Base-by-base conservation (phyloP, 1,140 invertebrate genomes). In the Steinernema khuongi region DNA sequence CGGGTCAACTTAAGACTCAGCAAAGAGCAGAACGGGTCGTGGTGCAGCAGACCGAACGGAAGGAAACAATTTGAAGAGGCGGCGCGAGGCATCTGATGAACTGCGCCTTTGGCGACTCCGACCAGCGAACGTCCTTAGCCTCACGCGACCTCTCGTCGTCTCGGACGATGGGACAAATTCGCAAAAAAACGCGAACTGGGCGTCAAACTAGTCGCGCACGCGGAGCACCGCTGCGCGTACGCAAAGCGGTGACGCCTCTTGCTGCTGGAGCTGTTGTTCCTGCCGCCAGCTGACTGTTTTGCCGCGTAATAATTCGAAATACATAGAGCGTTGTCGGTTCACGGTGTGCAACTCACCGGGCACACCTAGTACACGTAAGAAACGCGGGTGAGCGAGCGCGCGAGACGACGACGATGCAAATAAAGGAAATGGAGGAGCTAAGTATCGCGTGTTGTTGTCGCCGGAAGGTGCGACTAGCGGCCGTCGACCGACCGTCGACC, bases 131-230 rank as follows among this genome's bases (percentile, higher is more conserved):
- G 50, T 60, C 50, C 11, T 60, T 26, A 26, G 11, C 50, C 50
- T 60, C 4, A 60, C 50, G 50, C 50, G 50, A 60, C 50, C 50
- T 60, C 50, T 60, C 50, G 26, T 14, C 50, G 50, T 60, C 50
- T 60, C 19, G 22, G 50, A 22, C 50, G 50, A 60, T 60, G 22
- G 50, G 50, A 60, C 50, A 60, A 60, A 60, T 60, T 60, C 22
- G 50, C 11, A 60, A 60, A 60, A 60, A 60, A 60, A 60, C 50
- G 50, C 50, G 19, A 60, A 60, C 50, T 60, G 50, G 11, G 50
- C 50, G 50, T 60, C 50, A 60, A 60, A 60, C 50, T 60, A 60
- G 50, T 60, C 50, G 50, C 50, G 36, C 36, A n/a, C 36, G 36
- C 50, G 19, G 14, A 14, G 50, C 50, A 7, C 14, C 50, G 26